Conservation (phyloP, 2,888 invertebrate genomes). For the Nipponacmea schrenckii region DNA sequence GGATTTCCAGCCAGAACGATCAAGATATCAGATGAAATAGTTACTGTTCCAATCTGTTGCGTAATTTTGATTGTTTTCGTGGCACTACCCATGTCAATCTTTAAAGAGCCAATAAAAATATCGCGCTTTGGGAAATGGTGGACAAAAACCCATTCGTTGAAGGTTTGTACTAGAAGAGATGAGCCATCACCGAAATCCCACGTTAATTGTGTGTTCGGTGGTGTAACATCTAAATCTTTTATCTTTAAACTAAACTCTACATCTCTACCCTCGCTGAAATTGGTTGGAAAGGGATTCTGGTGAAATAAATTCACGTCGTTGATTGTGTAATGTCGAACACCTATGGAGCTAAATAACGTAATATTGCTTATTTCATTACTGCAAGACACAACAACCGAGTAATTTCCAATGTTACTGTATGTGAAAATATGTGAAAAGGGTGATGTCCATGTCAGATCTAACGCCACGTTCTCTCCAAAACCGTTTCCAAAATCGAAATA, state of each 20-base stretch:
- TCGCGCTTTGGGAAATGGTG: slow-evolving; percentile 9
- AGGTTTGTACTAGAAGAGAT: background rate
- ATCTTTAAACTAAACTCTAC: slow-evolving; percentile 10
- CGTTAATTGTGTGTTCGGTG: background rate
- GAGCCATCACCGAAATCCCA: slow-evolving; percentile 17
- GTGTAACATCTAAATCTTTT: background rate
- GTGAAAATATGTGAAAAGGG: background rate
- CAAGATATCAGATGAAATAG: background rate
- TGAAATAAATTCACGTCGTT: slow-evolving; percentile 7
- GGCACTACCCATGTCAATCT: background rate
- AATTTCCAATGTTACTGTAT: slow-evolving; percentile 5
- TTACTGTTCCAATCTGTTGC: slow-evolving; percentile 7
- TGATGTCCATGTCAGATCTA: background rate
- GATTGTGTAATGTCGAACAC: slow-evolving; percentile 1
- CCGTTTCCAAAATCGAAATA: background rate
- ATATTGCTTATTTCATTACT: background rate
- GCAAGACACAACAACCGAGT: background rate
- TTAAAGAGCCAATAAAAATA: background rate
- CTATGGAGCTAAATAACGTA: background rate
- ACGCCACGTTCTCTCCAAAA: background rate
- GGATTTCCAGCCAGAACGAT: background rate
- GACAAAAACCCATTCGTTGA: background rate
- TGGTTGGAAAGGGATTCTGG: slow-evolving; percentile 1
- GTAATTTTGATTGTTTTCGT: slow-evolving; percentile 4
- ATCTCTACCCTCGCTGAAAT: background rate